Evolutionary conservation across 1,140 invertebrate species (phyloP).

Genomic region (Cotesia chilonis): DNA sequence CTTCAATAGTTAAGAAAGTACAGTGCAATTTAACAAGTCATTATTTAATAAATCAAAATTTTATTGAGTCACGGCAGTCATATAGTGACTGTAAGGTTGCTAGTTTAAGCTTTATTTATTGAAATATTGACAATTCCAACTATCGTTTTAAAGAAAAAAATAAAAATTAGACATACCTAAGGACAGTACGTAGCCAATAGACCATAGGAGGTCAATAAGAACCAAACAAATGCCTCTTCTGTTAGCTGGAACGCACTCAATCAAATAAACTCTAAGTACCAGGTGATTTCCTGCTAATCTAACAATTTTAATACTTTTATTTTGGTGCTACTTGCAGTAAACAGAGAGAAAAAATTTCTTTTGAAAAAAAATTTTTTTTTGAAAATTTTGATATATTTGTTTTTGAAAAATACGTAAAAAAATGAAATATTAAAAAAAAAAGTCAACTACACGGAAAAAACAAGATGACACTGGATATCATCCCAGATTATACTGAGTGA

Average conservation of each 20-base stretch:
- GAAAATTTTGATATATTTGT: too few relatives aligned
- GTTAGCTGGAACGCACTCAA: conserved; percentile 48
- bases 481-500: too few relatives aligned
- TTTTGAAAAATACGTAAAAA: too few relatives aligned
- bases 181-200: conserved; percentile 42
- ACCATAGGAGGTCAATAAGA: conserved; percentile 47
- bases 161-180: conserved; percentile 42
- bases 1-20: too few relatives aligned
- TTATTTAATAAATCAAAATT: too few relatives aligned
- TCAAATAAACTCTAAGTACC: conserved; percentile 46
- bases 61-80: too few relatives aligned
- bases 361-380: too few relatives aligned
- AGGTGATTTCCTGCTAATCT: conserved; percentile 49
- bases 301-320: conserved; percentile 10
- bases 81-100: too few relatives aligned
- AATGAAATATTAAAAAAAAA: too few relatives aligned
- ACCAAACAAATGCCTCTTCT: conserved; percentile 46
- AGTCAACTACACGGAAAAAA: too few relatives aligned
- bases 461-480: too few relatives aligned
- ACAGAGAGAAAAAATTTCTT: not conserved
- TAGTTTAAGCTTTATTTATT: not conserved
- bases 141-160: not conserved
- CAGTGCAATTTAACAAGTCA: too few relatives aligned
- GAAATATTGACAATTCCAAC: not conserved
- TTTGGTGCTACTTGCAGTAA: not conserved